Conservation (phyloP, 2,888 invertebrate genomes). For the Ryuthela nishihirai region DNA sequence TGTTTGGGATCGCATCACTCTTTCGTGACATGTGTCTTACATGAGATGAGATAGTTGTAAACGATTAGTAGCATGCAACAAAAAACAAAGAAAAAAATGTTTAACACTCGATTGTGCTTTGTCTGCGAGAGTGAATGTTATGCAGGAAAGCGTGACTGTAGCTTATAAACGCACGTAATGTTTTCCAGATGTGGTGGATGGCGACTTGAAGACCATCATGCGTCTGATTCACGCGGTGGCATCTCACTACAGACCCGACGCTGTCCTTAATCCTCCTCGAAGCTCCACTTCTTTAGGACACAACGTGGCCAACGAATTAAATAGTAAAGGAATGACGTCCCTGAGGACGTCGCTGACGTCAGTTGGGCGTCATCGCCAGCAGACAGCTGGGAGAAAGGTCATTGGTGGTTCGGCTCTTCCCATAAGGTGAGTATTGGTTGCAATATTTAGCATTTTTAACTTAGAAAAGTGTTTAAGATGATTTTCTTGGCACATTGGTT, state of each 20-base stretch:
- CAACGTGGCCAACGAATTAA: neutral
- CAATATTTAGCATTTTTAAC: no score
- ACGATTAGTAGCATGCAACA: no score
- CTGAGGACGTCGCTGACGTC: neutral
- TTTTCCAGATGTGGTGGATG: slow-evolving; percentile 51
- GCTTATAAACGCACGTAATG: no score
- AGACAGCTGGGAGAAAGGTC: neutral
- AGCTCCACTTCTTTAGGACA: neutral
- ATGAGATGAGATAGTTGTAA: no score
- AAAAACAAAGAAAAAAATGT: no score
- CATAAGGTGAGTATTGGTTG: neutral
- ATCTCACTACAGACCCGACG: slow-evolving; percentile 52
- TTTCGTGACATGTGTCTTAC: no score
- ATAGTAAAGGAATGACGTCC: neutral
- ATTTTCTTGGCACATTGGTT: no score
- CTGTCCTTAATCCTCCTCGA: slow-evolving; percentile 20
- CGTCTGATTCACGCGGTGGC: slow-evolving; percentile 54
- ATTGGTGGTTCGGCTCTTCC: neutral
- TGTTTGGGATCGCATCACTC: no score
- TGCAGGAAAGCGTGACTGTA: no score
- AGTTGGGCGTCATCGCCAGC: neutral
- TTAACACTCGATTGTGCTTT: no score
- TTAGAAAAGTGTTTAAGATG: no score
- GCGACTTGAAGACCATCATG: slow-evolving; percentile 54
- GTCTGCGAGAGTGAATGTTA: no score